A percentile compares a stretch with the other conserved stretches of the same genome.
phyloP scores from a whole-genome alignment of 2,113 vertebrate genomes.

The Pholis gunnellus region DNA sequence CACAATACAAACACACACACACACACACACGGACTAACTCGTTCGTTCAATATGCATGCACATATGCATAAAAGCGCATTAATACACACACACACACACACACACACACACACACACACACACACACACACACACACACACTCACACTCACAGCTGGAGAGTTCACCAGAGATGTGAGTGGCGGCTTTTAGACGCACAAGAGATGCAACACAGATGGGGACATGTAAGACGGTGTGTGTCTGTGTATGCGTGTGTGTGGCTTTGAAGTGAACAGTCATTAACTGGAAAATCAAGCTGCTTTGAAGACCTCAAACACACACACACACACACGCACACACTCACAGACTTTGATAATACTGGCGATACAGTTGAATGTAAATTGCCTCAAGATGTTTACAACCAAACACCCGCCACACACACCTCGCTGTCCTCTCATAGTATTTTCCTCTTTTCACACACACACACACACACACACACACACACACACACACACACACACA shows the following conservation, averaged over 20 bases:
- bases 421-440: constrained; percentile 13
- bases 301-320: constrained; percentile 64
- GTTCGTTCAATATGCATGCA: background rate
- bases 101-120: background rate
- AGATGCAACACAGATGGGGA: constrained; percentile 58
- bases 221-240: constrained; percentile 15
- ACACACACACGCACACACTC: constrained; percentile 11
- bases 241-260: constrained; percentile 15
- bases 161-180: constrained; percentile 18
- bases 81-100: background rate
- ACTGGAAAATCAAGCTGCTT: constrained; percentile 60
- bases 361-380: constrained; percentile 40
- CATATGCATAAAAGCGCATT: background rate
- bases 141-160: constrained; percentile 25
- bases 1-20: constrained; percentile 4
- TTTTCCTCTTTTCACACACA: constrained; percentile 5
- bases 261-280: constrained; percentile 72
- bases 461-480: background rate
- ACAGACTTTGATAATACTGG: constrained; percentile 42
- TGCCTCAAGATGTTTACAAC: constrained; percentile 57
- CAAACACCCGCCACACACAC: background rate
- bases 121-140: background rate
- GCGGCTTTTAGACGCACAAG: constrained; percentile 11
- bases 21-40: background rate
- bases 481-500: background rate